Conservation (phyloP, 2,797 vertebrate genomes). For the Phalloptychus januarius region DNA sequence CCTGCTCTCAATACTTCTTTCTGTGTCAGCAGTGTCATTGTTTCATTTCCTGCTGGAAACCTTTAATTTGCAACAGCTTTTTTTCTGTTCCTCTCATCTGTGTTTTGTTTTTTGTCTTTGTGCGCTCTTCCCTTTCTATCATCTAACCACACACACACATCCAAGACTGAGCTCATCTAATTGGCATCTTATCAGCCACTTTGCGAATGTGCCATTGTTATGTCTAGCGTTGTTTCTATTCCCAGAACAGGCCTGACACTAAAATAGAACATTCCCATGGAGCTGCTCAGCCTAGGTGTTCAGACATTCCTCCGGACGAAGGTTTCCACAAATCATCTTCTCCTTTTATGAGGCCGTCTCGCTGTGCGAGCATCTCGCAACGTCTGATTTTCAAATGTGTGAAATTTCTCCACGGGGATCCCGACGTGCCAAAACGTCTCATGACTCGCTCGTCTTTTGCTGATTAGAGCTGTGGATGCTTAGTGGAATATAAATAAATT, state of each 20-base stretch:
- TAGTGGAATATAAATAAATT: constrained; percentile 19
- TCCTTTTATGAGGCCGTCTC: constrained; percentile 22
- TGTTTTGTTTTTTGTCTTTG: constrained; percentile 19
- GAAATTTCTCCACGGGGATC: neutral
- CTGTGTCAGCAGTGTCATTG: neutral
- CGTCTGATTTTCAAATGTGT: neutral
- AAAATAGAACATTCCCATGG: constrained; percentile 74
- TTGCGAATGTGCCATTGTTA: constrained; percentile 71
- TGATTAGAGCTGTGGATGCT: constrained; percentile 26
- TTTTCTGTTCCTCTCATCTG: constrained; percentile 5
- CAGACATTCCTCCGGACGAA: constrained; percentile 49
- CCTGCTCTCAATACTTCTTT: constrained; percentile 4
- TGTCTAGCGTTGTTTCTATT: constrained; percentile 73
- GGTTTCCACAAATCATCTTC: constrained; percentile 34
- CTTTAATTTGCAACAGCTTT: neutral
- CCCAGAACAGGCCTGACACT: constrained; percentile 68
- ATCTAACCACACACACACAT: constrained; percentile 40
- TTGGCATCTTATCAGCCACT: constrained; percentile 74
- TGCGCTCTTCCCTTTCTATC: constrained; percentile 8
- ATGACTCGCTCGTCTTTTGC: neutral
- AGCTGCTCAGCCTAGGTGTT: constrained; percentile 16
- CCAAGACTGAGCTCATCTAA: constrained; percentile 67
- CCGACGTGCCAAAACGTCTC: constrained; percentile 14
- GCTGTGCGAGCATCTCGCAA: neutral
- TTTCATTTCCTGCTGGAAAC: neutral